phyloP scores from a whole-genome alignment of 2,797 vertebrate species.

The Triplophysa yarkandensis region DNA sequence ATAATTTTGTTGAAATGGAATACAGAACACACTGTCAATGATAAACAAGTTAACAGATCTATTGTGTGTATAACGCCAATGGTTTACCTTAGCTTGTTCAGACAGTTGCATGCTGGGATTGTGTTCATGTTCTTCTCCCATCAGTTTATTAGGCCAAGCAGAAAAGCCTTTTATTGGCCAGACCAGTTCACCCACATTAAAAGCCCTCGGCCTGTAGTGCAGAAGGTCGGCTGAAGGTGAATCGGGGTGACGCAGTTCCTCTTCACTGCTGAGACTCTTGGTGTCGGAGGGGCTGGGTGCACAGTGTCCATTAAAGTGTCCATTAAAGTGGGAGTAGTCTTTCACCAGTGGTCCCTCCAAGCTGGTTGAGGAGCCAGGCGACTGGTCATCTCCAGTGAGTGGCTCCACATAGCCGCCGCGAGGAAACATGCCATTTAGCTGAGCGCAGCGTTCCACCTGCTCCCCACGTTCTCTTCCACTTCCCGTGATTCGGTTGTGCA shows the following conservation, averaged over 20 bases:
- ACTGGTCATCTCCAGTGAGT: slow-evolving; percentile 91
- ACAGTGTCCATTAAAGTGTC: slow-evolving; percentile 92
- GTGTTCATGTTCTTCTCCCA: slow-evolving; percentile 89
- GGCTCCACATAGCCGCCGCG: slow-evolving; percentile 84
- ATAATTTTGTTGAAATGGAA: too few species aligned
- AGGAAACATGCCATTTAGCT: slow-evolving; percentile 85
- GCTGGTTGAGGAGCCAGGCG: slow-evolving; percentile 95
- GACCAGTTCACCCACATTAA: slow-evolving; percentile 96
- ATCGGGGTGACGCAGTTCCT: slow-evolving; percentile 94
- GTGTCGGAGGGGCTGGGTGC: slow-evolving; percentile 96
- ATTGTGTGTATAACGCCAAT: background rate
- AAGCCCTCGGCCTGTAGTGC: slow-evolving; percentile 94
- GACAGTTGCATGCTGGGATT: slow-evolving; percentile 89
- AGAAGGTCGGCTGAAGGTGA: slow-evolving; percentile 94
- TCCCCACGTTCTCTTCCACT: slow-evolving; percentile 93
- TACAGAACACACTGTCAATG: too few species aligned
- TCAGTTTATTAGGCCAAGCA: slow-evolving; percentile 92
- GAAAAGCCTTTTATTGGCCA: slow-evolving; percentile 98
- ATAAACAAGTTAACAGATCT: too few species aligned
- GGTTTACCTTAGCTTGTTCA: slow-evolving; percentile 91
- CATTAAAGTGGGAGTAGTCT: slow-evolving; percentile 97
- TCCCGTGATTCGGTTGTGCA: slow-evolving; percentile 83
- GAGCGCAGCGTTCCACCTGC: slow-evolving; percentile 88
- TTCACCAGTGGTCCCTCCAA: slow-evolving; percentile 93
- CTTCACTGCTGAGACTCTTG: slow-evolving; percentile 98